Evolutionary conservation across 2,888 invertebrate species (phyloP).

Genomic region (Orthosia gothica): DNA sequence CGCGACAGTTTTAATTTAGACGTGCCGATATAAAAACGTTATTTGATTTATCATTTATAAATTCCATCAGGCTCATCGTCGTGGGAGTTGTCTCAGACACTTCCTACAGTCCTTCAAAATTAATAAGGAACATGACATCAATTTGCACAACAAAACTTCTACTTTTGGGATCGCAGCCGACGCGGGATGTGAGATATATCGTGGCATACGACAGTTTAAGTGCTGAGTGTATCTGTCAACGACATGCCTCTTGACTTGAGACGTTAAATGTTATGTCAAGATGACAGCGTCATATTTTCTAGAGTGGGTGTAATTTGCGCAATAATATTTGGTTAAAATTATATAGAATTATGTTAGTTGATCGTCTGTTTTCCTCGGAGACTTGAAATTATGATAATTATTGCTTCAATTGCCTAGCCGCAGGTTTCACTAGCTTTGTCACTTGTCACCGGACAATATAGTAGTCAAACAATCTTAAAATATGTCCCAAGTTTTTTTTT

Average conservation of each 20-base stretch:
- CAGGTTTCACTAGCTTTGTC: too few relatives aligned
- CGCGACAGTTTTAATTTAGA: too few relatives aligned
- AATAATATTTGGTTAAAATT: conserved; percentile 25
- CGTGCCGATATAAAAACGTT: too few relatives aligned
- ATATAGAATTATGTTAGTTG: too few relatives aligned
- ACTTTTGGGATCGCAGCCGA: conserved; percentile 13
- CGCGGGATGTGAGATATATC: conserved; percentile 7
- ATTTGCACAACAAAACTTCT: conserved; percentile 8
- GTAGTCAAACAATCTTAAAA: too few relatives aligned
- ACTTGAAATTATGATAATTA: not conserved
- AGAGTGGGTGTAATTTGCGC: conserved; percentile 10
- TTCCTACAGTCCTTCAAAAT: not conserved
- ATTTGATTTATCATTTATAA: too few relatives aligned
- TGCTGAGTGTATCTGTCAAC: conserved; percentile 47
- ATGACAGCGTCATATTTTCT: conserved; percentile 18
- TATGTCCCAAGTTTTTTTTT: too few relatives aligned
- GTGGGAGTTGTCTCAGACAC: not conserved
- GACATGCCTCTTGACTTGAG: conserved; percentile 41
- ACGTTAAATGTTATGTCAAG: conserved; percentile 37
- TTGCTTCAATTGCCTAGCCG: too few relatives aligned
- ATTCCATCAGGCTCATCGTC: not conserved
- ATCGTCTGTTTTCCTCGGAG: not conserved
- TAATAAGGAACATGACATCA: conserved; percentile 6
- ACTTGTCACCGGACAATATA: too few relatives aligned
- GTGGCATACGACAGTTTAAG: conserved; percentile 1